These are phyloP conservation scores for Astur gentilis DNA, from an alignment of 2,113 vertebrate species.

Conservation along the genomic window DNA sequence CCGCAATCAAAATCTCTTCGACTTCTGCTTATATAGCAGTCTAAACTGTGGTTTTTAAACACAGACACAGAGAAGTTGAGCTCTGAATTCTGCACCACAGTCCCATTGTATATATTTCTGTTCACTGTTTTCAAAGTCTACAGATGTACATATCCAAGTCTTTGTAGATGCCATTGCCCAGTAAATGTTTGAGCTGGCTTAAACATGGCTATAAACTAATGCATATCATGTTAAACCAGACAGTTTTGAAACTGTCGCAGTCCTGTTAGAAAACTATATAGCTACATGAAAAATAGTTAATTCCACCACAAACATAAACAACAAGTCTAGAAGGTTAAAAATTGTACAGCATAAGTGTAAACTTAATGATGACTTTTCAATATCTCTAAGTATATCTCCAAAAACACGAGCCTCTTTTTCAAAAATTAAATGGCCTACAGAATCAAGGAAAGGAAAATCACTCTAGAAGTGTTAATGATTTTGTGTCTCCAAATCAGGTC, in stretches of 20 bases:
- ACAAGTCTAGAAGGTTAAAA: not conserved
- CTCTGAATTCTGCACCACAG: not conserved
- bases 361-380: not conserved
- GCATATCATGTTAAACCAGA: not conserved
- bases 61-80: not conserved
- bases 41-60: not conserved
- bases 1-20: not conserved
- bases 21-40: not conserved
- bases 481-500: constrained; percentile 68
- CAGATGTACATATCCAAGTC: not conserved
- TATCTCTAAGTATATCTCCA: not conserved
- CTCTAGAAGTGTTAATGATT: not conserved
- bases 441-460: not conserved
- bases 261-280: not conserved
- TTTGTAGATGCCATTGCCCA: not conserved
- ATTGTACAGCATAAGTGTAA: not conserved
- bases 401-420: not conserved
- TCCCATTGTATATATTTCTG: not conserved
- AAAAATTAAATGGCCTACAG: not conserved
- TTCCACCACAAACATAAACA: not conserved
- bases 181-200: not conserved
- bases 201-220: not conserved
- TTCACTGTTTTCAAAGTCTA: not conserved
- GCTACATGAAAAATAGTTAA: not conserved
- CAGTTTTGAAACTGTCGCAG: not conserved